Percentiles rank a stretch among this genome's conserved stretches.
Conservation (phyloP, 2,113 vertebrate genomes). For the Thoracochromis brauschi region DNA sequence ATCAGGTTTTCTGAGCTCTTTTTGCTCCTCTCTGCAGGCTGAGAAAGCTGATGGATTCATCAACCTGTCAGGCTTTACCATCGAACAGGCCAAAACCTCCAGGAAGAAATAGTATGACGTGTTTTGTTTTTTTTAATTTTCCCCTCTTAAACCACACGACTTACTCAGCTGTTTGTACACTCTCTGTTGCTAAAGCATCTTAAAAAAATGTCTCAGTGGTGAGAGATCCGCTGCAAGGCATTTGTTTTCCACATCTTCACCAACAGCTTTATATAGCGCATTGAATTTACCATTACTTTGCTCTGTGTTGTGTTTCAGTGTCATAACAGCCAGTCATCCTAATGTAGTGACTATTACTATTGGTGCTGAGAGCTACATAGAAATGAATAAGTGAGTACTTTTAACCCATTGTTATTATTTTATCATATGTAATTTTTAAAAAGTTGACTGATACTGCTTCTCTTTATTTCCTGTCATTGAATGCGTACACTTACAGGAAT, state of each 20-base stretch:
- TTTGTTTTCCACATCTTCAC: background rate
- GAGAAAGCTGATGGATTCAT: slow-evolving; percentile 89
- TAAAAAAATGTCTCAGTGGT: background rate
- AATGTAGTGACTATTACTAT: background rate
- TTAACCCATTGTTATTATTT: background rate
- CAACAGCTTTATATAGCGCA: background rate
- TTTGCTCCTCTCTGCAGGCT: slow-evolving; percentile 64
- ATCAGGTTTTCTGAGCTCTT: background rate
- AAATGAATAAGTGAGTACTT: slow-evolving; percentile 18
- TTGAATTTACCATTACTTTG: background rate
- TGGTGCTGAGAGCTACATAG: slow-evolving; percentile 9
- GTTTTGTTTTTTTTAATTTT: fast-evolving
- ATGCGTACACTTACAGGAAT: background rate
- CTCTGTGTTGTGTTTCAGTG: background rate
- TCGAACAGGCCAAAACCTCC: slow-evolving; percentile 77
- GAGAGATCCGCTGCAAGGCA: background rate
- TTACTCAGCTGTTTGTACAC: background rate
- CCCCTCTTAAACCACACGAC: background rate
- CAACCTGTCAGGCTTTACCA: slow-evolving; percentile 77
- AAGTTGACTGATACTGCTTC: background rate
- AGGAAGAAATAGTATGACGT: slow-evolving; percentile 72
- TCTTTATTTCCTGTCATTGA: background rate
- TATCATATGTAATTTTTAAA: background rate
- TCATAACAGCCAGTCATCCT: slow-evolving; percentile 3
- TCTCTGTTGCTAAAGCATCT: background rate